phyloP scores from a whole-genome alignment of 2,888 invertebrate genomes.

The Scaptomyza flava region DNA sequence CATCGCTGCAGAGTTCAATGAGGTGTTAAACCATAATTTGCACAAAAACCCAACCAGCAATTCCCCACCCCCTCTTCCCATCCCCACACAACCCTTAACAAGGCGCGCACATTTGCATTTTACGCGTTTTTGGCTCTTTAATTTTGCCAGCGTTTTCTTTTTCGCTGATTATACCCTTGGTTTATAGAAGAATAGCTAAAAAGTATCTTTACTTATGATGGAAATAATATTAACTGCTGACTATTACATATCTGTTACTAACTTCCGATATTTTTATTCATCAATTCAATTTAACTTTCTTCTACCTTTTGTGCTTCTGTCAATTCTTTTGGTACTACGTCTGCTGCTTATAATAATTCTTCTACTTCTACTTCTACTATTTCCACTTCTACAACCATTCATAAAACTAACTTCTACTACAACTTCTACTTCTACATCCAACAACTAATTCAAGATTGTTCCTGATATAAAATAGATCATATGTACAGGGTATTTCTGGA shows the following conservation, averaged over 20 bases:
- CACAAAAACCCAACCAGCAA: slow-evolving; percentile 65
- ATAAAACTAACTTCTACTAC: no score
- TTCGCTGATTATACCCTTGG: slow-evolving; percentile 41
- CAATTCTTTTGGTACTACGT: no score
- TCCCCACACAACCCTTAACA: slow-evolving; percentile 28
- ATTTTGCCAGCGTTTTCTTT: slow-evolving; percentile 53
- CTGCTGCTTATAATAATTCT: no score
- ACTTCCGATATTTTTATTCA: no score
- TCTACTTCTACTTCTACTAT: no score
- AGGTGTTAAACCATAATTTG: slow-evolving; percentile 84
- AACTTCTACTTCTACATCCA: no score
- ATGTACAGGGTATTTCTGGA: slow-evolving; percentile 20
- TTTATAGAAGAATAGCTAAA: background rate
- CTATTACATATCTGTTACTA: no score
- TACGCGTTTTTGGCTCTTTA: slow-evolving; percentile 74
- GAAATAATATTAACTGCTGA: background rate
- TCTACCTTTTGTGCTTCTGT: no score
- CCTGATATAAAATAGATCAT: no score
- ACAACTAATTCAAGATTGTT: no score
- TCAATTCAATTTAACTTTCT: no score
- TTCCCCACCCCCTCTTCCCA: background rate
- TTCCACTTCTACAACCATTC: no score
- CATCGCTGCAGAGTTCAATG: slow-evolving; percentile 77
- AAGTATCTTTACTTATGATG: background rate
- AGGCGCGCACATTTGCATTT: slow-evolving; percentile 74